Evolutionary conservation across 2,797 vertebrate genomes (phyloP), one percentile per base, ranked within the genome.

Genomic region (Rachycentron canadum): DNA sequence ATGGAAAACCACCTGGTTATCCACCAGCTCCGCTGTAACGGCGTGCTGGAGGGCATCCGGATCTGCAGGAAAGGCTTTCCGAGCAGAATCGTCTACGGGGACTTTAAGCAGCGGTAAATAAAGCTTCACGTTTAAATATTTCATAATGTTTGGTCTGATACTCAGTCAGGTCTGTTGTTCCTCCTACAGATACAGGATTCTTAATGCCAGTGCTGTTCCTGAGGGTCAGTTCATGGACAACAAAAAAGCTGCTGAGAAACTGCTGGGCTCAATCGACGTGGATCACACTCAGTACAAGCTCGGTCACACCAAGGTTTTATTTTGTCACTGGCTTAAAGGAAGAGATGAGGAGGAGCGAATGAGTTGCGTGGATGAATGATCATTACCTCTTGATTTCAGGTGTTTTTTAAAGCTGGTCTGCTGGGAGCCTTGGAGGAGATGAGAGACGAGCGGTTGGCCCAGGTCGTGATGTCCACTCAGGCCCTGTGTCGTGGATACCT

Each of bases 161-260:
- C 26, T 74, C 28, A 61, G 1, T 74, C n/a, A 57, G 4, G 11
- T 16, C 3, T n/a, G 0, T 34, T 30, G 21, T 5, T 66, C 21
- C 47, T 13, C 13, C 11, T 13, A 23, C 73, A 90, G 90, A 61
- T 93, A 93, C 88, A 92, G 93, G 78, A 92, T 90, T n/a, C 92
- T 97, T 0, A 97, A 97, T 58, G 94, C 95, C 25, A 96, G 95
- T 8, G 96, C 95, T 0, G 93, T 93, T 76, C 96, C 96, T 0
- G 96, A 96, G 62, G 96, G 96, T 68, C 95, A 96, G 73, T 97
- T 97, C 79, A 96, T 96, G 0, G 96, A 97, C 0, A 96, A 95
- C 91, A 97, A 95, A 81, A 96, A 97, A 61, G 96, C 96, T 83
- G 94, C 95, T n/a, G 96, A 97, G 90, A 97, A 97, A 73, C 95